Evolutionary conservation across 2,888 invertebrate species (phyloP), one percentile per base, ranked within the genome.

Genomic region (Antheraea assamensis): DNA sequence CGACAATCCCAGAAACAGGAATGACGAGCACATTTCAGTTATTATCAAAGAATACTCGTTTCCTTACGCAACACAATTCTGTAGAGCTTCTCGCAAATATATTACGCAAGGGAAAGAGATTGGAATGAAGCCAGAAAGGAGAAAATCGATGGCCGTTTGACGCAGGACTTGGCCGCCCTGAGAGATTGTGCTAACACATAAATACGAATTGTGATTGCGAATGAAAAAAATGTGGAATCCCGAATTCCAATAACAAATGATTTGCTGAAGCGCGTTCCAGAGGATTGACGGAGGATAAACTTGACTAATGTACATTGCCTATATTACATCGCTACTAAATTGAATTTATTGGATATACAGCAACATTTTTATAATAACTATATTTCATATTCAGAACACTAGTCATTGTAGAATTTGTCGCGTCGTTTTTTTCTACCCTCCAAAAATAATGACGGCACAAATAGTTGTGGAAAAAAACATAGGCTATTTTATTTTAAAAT

Each of bases 121-220:
- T 92, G 92, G 92, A 92, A 82, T 85, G 84, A 83, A 85, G 92
- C 92, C 92, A 92, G 87, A 77, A 79, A 83, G 78, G 81, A 80
- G 83, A 85, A 88, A 92, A 92, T 92, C 92, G 88, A 92, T 91
- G 87, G 78, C 80, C 81, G 83, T 85, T 85, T 82, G 84, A 85
- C 86, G 82, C 83, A 84, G 84, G 82, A 81, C 82, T 78, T 77
- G 79, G 82, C 82, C 76, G 55, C 71, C 72, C 74, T 77, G 78
- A 81, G 79, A 80, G 80, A 84, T 80, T 78, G 77, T 78, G 78
- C 78, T 79, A 78, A 74, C 74, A 76, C 74, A 82, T 75, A 81
- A 80, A 82, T 79, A 80, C 77, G 76, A 80, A 80, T 77, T 75
- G 76, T 66, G 71, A 71, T 75, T 72, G 75, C 75, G 77, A 42